Conservation (phyloP, 64 coral and sea anemone species). For the Actinia tenebrosa region DNA sequence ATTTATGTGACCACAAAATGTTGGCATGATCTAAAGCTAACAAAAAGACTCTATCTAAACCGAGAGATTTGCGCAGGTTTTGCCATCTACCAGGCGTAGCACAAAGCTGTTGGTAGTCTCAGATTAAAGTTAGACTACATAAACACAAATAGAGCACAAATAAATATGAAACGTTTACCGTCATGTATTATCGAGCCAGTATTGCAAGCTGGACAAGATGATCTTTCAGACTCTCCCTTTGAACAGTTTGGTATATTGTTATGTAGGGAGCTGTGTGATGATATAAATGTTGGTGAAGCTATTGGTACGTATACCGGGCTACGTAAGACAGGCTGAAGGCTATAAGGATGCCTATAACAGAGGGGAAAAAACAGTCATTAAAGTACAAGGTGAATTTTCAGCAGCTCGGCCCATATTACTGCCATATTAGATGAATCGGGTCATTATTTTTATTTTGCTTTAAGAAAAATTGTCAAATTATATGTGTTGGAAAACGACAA, state of each 20-base stretch:
- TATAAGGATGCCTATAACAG: neutral
- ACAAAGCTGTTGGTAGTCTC: neutral
- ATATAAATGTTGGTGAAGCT: slow-evolving; percentile 5
- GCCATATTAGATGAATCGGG: too few relatives aligned
- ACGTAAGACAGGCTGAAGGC: neutral
- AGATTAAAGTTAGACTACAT: too few relatives aligned
- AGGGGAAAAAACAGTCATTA: neutral
- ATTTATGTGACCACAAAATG: too few relatives aligned
- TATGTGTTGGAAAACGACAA: too few relatives aligned
- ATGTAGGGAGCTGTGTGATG: neutral
- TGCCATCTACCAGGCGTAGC: too few relatives aligned
- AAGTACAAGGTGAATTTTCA: neutral
- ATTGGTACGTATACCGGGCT: slow-evolving; percentile 3
- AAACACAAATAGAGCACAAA: too few relatives aligned
- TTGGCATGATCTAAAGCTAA: too few relatives aligned
- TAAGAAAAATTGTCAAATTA: too few relatives aligned
- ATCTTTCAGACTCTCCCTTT: neutral
- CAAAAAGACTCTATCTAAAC: too few relatives aligned
- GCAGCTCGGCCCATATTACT: too few relatives aligned
- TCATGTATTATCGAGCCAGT: slow-evolving; percentile 4
- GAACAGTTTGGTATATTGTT: neutral
- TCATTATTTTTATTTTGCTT: too few relatives aligned
- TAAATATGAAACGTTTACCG: neutral
- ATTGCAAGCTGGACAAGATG: slow-evolving; percentile 2
- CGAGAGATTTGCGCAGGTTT: too few relatives aligned